A percentile compares a stretch with the other conserved stretches of the same genome.
Conservation (phyloP, 2,113 vertebrate genomes). For the Parotia lawesii region DNA sequence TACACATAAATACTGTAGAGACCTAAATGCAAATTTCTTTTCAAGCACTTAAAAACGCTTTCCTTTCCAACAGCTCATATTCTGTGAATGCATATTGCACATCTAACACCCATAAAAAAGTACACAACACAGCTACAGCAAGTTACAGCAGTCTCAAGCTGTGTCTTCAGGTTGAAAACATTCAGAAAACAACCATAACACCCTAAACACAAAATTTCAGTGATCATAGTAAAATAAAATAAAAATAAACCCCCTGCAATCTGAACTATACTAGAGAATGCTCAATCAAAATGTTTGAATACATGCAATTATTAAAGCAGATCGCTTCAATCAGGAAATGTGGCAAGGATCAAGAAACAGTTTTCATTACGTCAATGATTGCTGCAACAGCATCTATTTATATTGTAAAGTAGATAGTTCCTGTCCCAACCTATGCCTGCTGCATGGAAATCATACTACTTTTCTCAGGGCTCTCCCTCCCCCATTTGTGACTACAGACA, state of each 20-base stretch:
- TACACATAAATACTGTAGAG: neutral
- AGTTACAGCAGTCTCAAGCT: neutral
- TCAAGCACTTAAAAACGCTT: neutral
- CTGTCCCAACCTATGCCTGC: neutral
- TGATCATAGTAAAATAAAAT: neutral
- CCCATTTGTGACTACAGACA: neutral
- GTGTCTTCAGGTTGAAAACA: neutral
- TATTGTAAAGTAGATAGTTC: neutral
- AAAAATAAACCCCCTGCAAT: neutral
- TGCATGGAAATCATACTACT: neutral
- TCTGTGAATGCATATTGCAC: neutral
- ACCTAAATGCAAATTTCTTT: neutral
- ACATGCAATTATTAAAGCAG: neutral
- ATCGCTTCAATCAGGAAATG: neutral
- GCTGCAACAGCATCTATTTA: neutral
- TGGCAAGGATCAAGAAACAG: neutral
- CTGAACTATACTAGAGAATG: neutral
- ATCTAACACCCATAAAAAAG: neutral
- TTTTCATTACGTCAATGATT: rapidly evolving
- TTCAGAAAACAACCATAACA: neutral
- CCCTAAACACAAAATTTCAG: neutral
- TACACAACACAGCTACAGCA: neutral
- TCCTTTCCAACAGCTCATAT: neutral
- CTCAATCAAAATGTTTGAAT: neutral
- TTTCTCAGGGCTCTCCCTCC: neutral